phyloP scores from a whole-genome alignment of 1,140 invertebrate species.

The Drosophila micromelanica region DNA sequence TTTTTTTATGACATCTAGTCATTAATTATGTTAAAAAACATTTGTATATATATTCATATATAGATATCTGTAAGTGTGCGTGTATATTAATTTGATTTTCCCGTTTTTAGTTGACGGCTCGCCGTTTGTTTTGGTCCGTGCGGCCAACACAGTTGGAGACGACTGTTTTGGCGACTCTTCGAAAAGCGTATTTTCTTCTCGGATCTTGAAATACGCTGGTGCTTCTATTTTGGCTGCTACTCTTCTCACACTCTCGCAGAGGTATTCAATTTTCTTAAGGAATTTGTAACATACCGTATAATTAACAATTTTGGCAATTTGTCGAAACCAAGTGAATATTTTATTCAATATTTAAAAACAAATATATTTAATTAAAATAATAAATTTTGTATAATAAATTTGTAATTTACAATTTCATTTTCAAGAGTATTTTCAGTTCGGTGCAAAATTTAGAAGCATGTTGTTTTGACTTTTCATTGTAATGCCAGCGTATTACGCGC shows the following conservation, averaged over 20 bases:
- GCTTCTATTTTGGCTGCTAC: constrained; percentile 54
- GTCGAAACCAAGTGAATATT: too few relatives aligned
- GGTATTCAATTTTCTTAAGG: not conserved
- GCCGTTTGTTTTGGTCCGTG: constrained; percentile 53
- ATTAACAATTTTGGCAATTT: not conserved
- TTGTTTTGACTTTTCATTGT: constrained; percentile 40
- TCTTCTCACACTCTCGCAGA: constrained; percentile 12
- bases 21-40: constrained; percentile 52
- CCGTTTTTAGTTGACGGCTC: constrained; percentile 48
- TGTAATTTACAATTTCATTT: not conserved
- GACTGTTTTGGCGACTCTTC: constrained; percentile 64
- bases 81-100: constrained; percentile 45
- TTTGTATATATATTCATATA: constrained; percentile 17
- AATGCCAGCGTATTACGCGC: constrained; percentile 54
- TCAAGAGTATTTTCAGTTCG: constrained; percentile 15
- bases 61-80: not conserved
- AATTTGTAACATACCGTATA: not conserved
- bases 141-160: constrained; percentile 55
- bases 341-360: too few relatives aligned
- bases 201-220: constrained; percentile 44
- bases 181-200: constrained; percentile 64
- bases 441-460: not conserved
- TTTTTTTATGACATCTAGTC: constrained; percentile 50
- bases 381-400: not conserved
- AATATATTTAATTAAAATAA: not conserved